phyloP scores from a whole-genome alignment of 1,140 invertebrate genomes.

The Drosophila carrolli region DNA sequence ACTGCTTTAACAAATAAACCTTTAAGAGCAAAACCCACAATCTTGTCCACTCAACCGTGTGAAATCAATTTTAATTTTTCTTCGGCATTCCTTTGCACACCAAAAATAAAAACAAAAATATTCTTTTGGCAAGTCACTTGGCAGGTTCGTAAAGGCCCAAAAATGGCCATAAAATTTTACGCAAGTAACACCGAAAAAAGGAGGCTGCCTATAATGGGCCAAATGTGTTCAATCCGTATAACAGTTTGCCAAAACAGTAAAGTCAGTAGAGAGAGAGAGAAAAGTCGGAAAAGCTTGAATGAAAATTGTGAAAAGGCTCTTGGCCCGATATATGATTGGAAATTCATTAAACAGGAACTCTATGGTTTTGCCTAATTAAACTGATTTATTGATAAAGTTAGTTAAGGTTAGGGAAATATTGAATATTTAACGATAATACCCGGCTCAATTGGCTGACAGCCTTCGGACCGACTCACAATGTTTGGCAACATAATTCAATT shows the following conservation, averaged over 20 bases:
- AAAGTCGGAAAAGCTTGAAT: slow-evolving; percentile 1
- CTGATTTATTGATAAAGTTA: slow-evolving; percentile 70
- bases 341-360: slow-evolving; percentile 51
- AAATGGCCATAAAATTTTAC: slow-evolving; percentile 55
- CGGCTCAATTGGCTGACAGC: slow-evolving; percentile 67
- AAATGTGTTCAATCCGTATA: slow-evolving; percentile 41
- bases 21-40: background rate
- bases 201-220: slow-evolving; percentile 23
- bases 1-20: slow-evolving; percentile 2
- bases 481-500: slow-evolving; percentile 79
- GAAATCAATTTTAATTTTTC: slow-evolving; percentile 78
- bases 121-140: slow-evolving; percentile 58
- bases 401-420: slow-evolving; percentile 44
- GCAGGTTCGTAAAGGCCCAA: slow-evolving; percentile 44
- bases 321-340: slow-evolving; percentile 21
- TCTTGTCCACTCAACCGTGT: slow-evolving; percentile 20
- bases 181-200: slow-evolving; percentile 41
- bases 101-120: slow-evolving; percentile 11
- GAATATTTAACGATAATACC: slow-evolving; percentile 46
- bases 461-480: slow-evolving; percentile 38
- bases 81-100: slow-evolving; percentile 26
- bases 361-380: slow-evolving; percentile 49
- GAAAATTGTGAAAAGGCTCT: background rate
- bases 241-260: slow-evolving; percentile 46
- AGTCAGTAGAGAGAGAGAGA: slow-evolving; percentile 15